These are phyloP conservation scores for Burhinus oedicnemus DNA, from an alignment of 2,113 vertebrate genomes.

Conservation along the genomic window DNA sequence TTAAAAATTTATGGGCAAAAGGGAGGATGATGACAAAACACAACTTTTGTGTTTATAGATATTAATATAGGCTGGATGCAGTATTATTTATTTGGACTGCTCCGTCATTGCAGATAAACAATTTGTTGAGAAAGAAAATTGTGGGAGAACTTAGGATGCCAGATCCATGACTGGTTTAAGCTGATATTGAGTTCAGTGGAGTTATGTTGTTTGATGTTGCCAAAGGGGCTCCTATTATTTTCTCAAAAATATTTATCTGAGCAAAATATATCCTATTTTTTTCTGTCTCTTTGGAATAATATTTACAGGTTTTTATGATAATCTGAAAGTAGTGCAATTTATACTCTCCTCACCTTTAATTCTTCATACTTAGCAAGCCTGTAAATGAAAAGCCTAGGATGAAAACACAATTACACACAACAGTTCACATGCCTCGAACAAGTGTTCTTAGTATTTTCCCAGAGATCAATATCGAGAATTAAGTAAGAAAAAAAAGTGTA, in stretches of 20 bases:
- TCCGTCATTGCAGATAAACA: not conserved
- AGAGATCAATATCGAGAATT: not conserved
- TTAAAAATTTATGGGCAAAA: not conserved
- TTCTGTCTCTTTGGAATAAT: not conserved
- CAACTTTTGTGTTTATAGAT: not conserved
- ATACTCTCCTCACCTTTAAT: not conserved
- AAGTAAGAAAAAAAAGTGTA: not conserved
- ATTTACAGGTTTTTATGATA: not conserved
- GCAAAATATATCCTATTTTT: not conserved
- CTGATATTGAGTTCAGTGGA: not conserved
- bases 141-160: not conserved
- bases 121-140: not conserved
- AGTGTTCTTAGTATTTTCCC: not conserved
- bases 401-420: not conserved
- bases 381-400: constrained; percentile 15
- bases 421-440: not conserved
- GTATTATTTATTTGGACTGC: not conserved
- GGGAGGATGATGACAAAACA: not conserved
- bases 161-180: not conserved
- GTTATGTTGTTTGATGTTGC: not conserved
- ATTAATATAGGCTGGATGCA: not conserved
- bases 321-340: not conserved
- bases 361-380: not conserved
- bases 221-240: not conserved
- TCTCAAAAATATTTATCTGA: not conserved